Percentiles rank a stretch among this genome's conserved stretches.
Conservation (phyloP, 2,888 invertebrate species). For the Polyommatus iphigenia region DNA sequence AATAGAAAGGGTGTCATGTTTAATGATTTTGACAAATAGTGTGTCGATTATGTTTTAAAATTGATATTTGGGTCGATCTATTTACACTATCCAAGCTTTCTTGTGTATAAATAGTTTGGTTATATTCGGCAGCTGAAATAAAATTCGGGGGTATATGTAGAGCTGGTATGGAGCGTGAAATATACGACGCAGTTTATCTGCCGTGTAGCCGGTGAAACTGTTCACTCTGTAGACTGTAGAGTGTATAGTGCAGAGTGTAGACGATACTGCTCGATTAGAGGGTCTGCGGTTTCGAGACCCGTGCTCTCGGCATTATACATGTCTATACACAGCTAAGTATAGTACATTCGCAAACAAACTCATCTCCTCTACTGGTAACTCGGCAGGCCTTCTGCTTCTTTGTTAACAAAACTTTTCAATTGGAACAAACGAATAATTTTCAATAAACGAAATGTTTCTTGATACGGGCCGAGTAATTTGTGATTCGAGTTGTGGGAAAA, state of each 20-base stretch:
- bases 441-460: constrained; percentile 9
- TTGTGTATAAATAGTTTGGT: background rate
- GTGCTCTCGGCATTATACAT: background rate
- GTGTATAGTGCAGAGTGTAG: background rate
- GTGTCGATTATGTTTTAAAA: no score
- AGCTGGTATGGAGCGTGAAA: background rate
- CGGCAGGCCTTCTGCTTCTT: background rate
- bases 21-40: no score
- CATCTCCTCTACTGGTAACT: background rate
- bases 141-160: background rate
- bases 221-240: background rate
- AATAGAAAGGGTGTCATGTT: no score
- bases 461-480: constrained; percentile 13
- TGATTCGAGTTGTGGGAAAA: constrained; percentile 12
- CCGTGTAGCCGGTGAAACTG: background rate
- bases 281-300: background rate
- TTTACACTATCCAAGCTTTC: no score
- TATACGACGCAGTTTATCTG: background rate
- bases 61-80: no score
- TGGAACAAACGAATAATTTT: constrained; percentile 5
- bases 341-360: no score
- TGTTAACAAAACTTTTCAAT: background rate
- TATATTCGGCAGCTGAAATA: background rate
- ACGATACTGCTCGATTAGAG: background rate
- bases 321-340: no score